Percentiles rank a stretch among this genome's conserved stretches.
Evolutionary conservation across 1,140 invertebrate genomes (phyloP).

Genomic region (Drosophila kikkawai): DNA sequence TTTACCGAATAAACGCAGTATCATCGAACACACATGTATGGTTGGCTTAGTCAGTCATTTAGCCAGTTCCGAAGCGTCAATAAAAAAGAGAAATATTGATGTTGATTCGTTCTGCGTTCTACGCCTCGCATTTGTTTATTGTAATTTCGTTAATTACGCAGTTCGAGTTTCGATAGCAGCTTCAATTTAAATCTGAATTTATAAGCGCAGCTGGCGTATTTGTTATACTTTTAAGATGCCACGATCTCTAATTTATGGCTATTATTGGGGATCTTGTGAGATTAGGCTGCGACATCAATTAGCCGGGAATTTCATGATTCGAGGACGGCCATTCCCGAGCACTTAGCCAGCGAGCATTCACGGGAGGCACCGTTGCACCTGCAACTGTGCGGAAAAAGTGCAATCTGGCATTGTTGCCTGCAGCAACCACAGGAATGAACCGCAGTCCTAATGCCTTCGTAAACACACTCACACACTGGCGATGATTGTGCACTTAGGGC

Average conservation of each 20-base stretch:
- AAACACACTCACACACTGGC: conserved; percentile 36
- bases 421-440: conserved; percentile 62
- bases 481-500: conserved; percentile 59
- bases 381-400: conserved; percentile 67
- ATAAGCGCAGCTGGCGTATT: conserved; percentile 1
- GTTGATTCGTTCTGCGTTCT: conserved; percentile 33
- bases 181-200: conserved; percentile 21
- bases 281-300: conserved; percentile 36
- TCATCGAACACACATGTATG: neutral
- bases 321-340: conserved; percentile 36
- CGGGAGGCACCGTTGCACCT: conserved; percentile 25
- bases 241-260: conserved; percentile 11
- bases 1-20: conserved; percentile 23
- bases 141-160: conserved; percentile 65
- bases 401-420: conserved; percentile 53
- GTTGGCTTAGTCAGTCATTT: conserved; percentile 62
- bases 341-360: conserved; percentile 51
- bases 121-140: conserved; percentile 53
- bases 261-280: conserved; percentile 20
- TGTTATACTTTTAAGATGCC: conserved; percentile 19
- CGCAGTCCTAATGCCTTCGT: conserved; percentile 76
- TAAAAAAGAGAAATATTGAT: conserved; percentile 28
- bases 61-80: conserved; percentile 30
- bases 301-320: conserved; percentile 26
- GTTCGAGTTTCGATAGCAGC: conserved; percentile 9